phyloP scores from a whole-genome alignment of 2,888 invertebrate genomes.

The Ceriagrion tenellum region DNA sequence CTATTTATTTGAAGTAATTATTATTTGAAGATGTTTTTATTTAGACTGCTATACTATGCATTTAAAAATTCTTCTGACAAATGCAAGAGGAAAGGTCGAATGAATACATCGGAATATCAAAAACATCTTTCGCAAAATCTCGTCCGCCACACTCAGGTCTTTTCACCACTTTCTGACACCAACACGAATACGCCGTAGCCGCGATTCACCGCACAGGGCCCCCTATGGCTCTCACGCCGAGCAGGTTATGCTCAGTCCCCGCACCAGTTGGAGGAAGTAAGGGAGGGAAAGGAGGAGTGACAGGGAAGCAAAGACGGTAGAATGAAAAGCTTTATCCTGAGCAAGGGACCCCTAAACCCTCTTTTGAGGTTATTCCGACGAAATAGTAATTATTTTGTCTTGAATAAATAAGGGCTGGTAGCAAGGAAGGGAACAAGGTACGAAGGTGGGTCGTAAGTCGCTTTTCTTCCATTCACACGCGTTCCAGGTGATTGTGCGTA shows the following conservation, averaged over 20 bases:
- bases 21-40: no score
- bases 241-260: background rate
- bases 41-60: no score
- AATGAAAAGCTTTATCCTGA: background rate
- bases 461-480: background rate
- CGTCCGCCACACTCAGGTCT: background rate
- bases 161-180: background rate
- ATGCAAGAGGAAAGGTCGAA: background rate
- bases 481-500: background rate
- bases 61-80: no score
- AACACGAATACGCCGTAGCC: background rate
- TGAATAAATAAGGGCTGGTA: background rate
- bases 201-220: background rate
- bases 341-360: background rate
- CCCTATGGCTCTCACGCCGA: background rate
- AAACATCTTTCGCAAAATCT: conserved; percentile 21
- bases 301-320: background rate
- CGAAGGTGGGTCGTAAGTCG: background rate
- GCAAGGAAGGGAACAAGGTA: background rate
- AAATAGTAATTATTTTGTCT: background rate
- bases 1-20: no score
- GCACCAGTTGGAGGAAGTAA: background rate
- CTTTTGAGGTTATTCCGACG: conserved; percentile 12
- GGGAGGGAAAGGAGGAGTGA: background rate
- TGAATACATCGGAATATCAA: background rate